Conservation (phyloP, 2,888 invertebrate species). For the Ophion slaviceki region DNA sequence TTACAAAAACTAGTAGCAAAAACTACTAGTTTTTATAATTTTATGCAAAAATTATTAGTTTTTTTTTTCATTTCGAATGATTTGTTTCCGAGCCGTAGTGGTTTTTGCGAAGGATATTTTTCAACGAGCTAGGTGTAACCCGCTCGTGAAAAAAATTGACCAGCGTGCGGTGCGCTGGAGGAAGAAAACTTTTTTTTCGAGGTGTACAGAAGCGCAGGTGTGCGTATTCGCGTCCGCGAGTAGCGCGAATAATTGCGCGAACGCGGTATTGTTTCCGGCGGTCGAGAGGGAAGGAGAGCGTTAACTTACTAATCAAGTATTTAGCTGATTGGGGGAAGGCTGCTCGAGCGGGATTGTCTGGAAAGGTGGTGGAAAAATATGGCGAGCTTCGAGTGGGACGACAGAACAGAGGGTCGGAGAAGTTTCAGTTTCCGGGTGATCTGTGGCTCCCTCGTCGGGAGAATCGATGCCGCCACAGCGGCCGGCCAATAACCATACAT, state of each 20-base stretch:
- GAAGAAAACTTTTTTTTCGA: background rate
- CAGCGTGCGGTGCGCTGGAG: background rate
- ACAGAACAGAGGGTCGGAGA: constrained; percentile 65
- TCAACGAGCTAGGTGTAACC: too few relatives aligned
- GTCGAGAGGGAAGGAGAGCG: constrained; percentile 70
- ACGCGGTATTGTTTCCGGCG: background rate
- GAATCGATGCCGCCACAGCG: constrained; percentile 82
- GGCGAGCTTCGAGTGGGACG: constrained; percentile 57
- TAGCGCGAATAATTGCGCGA: background rate
- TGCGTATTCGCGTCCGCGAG: background rate
- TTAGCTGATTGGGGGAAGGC: constrained; percentile 69
- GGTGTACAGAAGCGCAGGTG: background rate
- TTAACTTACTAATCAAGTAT: constrained; percentile 81
- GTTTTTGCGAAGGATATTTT: too few relatives aligned
- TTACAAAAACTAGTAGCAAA: too few relatives aligned
- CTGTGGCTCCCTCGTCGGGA: constrained; percentile 83
- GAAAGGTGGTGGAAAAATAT: constrained; percentile 42
- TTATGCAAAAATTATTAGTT: too few relatives aligned
- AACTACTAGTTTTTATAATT: too few relatives aligned
- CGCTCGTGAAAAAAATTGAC: too few relatives aligned
- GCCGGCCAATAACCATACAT: constrained; percentile 83
- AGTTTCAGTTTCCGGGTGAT: constrained; percentile 83
- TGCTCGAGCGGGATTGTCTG: constrained; percentile 13
- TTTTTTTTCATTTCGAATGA: too few relatives aligned
- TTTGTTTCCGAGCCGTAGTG: too few relatives aligned